A percentile compares a stretch with the other conserved stretches of the same genome.
Conservation (phyloP, 2,113 vertebrate species). For the Tichodroma muraria region DNA sequence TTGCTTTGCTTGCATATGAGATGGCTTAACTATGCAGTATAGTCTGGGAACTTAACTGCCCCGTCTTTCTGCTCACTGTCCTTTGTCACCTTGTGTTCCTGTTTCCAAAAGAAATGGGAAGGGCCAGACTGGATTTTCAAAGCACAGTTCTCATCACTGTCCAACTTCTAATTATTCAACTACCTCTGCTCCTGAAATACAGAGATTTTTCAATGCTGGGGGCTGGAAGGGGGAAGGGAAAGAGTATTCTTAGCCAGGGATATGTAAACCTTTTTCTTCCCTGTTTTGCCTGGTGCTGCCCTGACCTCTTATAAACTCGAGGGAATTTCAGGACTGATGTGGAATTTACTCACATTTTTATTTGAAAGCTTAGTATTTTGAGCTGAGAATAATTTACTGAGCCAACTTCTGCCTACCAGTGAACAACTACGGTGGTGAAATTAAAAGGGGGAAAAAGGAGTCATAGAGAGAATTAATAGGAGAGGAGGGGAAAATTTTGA, state of each 20-base stretch:
- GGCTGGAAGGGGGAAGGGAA: background rate
- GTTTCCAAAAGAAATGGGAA: background rate
- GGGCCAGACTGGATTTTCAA: background rate
- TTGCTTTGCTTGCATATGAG: background rate
- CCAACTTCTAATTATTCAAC: background rate
- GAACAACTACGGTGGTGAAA: background rate
- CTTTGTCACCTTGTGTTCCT: background rate
- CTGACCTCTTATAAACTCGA: conserved; percentile 26
- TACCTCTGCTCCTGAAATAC: background rate
- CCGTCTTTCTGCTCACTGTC: background rate
- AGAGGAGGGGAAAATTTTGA: background rate
- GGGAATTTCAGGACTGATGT: background rate
- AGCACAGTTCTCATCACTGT: background rate
- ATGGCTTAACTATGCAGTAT: background rate
- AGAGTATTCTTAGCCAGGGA: background rate
- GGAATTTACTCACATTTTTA: background rate
- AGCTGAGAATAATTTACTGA: background rate
- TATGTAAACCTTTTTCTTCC: background rate
- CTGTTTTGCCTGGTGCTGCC: background rate
- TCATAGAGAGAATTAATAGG: background rate
- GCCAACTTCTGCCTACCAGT: background rate
- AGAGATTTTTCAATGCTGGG: background rate
- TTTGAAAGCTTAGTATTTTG: background rate
- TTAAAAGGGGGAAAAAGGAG: background rate
- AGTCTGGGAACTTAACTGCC: background rate